A percentile compares a stretch with the other conserved stretches of the same genome.
These are phyloP conservation scores for Rutpela maculata DNA, from an alignment of 2,888 invertebrate species.

Conservation along the genomic window DNA sequence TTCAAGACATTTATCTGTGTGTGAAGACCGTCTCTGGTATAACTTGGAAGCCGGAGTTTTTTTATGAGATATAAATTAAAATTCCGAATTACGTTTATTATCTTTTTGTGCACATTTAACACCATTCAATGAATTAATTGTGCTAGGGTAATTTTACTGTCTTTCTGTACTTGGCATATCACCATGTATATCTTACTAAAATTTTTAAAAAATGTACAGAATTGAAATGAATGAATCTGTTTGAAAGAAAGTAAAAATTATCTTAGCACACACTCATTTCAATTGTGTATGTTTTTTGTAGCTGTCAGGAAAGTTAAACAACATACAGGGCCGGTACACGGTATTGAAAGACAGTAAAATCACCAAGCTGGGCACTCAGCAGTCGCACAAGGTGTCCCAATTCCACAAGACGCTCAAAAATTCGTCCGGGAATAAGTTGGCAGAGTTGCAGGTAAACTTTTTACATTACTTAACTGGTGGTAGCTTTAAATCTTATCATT, in stretches of 20 bases:
- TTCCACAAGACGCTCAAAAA: conserved; percentile 96
- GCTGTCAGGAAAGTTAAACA: conserved; percentile 75
- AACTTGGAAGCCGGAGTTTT: no score
- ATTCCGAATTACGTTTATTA: no score
- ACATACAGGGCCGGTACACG: conserved; percentile 85
- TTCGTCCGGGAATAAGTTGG: conserved; percentile 88
- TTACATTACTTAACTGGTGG: conserved; percentile 1
- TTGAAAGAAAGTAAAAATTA: conserved; percentile 64
- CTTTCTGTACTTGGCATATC: conserved; percentile 72
- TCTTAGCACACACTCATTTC: conserved; percentile 58
- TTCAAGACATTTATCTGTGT: no score
- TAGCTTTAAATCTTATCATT: not conserved
- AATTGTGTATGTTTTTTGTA: conserved; percentile 63
- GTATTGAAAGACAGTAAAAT: conserved; percentile 95
- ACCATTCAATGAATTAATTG: conserved; percentile 32
- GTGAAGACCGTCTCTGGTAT: no score
- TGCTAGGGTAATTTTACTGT: conserved; percentile 76
- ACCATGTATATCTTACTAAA: conserved; percentile 15
- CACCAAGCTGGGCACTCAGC: conserved; percentile 87
- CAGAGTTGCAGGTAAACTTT: conserved; percentile 88
- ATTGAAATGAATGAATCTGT: conserved; percentile 62
- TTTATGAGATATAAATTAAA: no score
- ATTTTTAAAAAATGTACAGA: conserved; percentile 56
- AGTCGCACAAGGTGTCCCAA: conserved; percentile 94
- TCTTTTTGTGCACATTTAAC: not conserved